Conservation (phyloP, 2,797 vertebrate species). For the Sphenodon punctatus region DNA sequence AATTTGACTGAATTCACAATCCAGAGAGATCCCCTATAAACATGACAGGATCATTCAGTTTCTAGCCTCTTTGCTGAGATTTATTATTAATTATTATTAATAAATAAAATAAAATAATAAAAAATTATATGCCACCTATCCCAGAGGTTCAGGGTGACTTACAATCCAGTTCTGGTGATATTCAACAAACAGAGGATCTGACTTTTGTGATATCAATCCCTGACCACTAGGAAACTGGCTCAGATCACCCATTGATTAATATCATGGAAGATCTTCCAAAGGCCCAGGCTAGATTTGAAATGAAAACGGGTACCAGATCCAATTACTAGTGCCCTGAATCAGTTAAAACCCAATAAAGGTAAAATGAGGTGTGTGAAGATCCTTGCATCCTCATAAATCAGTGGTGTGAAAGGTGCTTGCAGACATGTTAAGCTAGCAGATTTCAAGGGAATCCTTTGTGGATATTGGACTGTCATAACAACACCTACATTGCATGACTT, state of each 20-base stretch:
- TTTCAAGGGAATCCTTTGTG: background rate
- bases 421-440: background rate
- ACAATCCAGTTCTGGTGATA: no score
- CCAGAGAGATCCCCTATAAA: no score
- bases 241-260: background rate
- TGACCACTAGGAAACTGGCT: background rate
- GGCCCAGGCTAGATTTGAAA: rapidly evolving
- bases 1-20: no score
- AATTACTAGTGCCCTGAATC: background rate
- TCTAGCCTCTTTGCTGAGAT: background rate
- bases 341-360: no score
- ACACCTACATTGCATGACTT: no score
- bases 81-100: no score
- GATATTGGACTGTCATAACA: background rate
- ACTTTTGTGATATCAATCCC: background rate
- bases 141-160: no score
- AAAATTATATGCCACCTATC: no score
- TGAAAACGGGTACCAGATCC: background rate
- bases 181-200: background rate
- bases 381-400: background rate
- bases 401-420: background rate
- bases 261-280: background rate
- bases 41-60: no score
- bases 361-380: no score
- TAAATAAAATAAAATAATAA: no score